Base-by-base conservation (phyloP, 1,140 invertebrate species). In the Nixonia krombeini region DNA sequence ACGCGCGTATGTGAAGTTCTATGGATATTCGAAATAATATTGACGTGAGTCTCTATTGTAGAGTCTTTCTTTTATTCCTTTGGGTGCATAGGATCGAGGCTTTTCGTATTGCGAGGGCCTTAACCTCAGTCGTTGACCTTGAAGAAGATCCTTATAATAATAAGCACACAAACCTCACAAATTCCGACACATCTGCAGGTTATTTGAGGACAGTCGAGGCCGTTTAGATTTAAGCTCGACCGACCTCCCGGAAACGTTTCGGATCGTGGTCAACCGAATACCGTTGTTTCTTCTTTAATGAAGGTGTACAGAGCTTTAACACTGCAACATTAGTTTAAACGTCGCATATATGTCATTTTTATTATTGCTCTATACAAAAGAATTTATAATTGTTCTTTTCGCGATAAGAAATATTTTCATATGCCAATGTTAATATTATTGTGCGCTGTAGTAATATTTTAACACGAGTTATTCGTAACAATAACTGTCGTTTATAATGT, bases 221-320 rank as follows among this genome's bases (percentile, higher is more conserved):
- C 31, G 26, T 21, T 45, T 61, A n/a, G 63, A 73, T 74, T 77
- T 70, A 67, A 72, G 62, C 47, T 42, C 53, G 35, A 57, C 35
- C 50, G 63, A 71, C 70, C 70, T 70, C 65, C 76, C 75, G 80
- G 79, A 83, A 81, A 73, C 69, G 81, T 81, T 82, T 81, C 76
- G 78, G 78, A 72, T 78, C 74, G 70, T 80, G 72, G 64, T 74
- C 73, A 74, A 55, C 55, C 35, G 46, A 26, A 76, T 82, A 80
- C 81, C 81, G 81, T 83, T 83, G 76, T 57, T 74, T 49, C 41
- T 65, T 71, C 47, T 49, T 52, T 57, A 56, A 61, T 38, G 53
- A 58, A 53, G 42, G 58, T 37, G 52, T 37, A 28, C 6, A 37
- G 40, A 58, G 57, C 56, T 57, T 68, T 69, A n/a, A 33, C 35